These are phyloP conservation scores for Chiroxiphia lanceolata DNA, from an alignment of 2,797 vertebrate genomes.

Conservation along the genomic window DNA sequence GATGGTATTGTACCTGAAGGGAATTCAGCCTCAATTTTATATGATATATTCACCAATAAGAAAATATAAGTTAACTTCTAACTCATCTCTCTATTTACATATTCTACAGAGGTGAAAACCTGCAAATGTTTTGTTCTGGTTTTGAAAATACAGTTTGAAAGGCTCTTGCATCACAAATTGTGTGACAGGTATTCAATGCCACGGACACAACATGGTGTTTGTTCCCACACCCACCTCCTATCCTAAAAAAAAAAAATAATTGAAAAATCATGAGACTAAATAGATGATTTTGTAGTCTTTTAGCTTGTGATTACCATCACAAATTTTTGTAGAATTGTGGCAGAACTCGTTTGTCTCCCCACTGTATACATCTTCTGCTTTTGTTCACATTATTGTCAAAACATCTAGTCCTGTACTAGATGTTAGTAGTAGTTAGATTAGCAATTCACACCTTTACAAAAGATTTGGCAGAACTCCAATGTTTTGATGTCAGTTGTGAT, in stretches of 20 bases:
- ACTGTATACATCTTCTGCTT: neutral
- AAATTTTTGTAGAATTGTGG: neutral
- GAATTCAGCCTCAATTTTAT: neutral
- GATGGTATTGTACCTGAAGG: neutral
- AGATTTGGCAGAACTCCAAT: neutral
- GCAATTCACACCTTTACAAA: neutral
- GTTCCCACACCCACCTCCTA: neutral
- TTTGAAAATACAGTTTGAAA: neutral
- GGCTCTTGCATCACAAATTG: neutral
- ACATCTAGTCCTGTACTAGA: neutral
- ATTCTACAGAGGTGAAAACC: neutral
- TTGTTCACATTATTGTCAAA: slow-evolving; percentile 21
- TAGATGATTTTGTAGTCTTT: neutral
- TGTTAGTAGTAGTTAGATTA: neutral
- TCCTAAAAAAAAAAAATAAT: neutral
- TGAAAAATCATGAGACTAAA: neutral
- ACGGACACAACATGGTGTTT: neutral
- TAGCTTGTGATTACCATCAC: neutral
- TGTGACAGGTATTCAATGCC: neutral
- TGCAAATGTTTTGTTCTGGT: neutral
- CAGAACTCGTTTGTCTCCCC: neutral
- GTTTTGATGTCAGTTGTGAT: slow-evolving; percentile 12
- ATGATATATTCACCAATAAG: neutral
- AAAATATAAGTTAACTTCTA: neutral
- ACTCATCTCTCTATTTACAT: neutral